These are phyloP conservation scores for Spheniscus mendiculus DNA, from an alignment of 2,113 vertebrate genomes.

Conservation along the genomic window DNA sequence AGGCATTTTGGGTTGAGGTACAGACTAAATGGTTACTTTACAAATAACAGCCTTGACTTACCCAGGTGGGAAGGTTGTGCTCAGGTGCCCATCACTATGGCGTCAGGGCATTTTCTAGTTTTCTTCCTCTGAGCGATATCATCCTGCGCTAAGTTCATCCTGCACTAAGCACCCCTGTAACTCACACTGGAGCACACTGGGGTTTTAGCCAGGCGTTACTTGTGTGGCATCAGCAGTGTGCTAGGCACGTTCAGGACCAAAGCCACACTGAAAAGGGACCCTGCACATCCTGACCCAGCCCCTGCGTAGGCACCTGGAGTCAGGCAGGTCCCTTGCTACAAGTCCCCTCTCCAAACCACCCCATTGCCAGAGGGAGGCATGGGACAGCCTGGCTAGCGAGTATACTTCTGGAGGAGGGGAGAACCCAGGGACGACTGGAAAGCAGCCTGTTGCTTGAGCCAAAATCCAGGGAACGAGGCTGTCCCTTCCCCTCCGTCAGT, in stretches of 20 bases:
- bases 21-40: neutral
- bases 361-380: neutral
- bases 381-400: neutral
- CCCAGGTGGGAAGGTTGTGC: neutral
- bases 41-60: neutral
- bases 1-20: neutral
- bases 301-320: neutral
- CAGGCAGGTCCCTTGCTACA: neutral
- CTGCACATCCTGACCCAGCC: neutral
- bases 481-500: neutral
- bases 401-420: neutral
- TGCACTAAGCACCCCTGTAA: rapidly evolving
- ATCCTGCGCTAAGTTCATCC: too few relatives aligned
- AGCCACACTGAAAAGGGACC: neutral
- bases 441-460: neutral
- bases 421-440: neutral
- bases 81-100: neutral
- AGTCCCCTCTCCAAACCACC: neutral
- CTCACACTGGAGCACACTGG: neutral
- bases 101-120: neutral
- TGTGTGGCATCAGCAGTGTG: rapidly evolving
- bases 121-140: neutral
- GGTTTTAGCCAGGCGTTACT: neutral
- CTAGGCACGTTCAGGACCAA: rapidly evolving
- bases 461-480: neutral